Evolutionary conservation across 2,888 invertebrate genomes (phyloP), one percentile per base, ranked within the genome.

Genomic region (Nezara viridula): DNA sequence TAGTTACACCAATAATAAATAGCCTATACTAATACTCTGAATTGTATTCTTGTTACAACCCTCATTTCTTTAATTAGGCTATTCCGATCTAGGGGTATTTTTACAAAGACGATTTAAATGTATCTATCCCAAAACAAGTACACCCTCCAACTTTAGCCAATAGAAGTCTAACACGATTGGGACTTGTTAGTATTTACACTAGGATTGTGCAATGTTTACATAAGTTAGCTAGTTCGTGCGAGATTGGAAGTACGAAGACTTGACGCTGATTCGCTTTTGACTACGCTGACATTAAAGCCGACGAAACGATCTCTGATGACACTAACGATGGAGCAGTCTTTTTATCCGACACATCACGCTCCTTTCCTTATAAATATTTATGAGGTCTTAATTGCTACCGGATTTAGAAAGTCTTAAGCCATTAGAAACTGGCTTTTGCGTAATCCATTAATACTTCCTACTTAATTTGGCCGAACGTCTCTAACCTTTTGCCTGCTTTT

Each of bases 361-460:
- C 21, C n/a, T 5, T 81, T 44, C n/a, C 44, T 44, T 40, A 44
- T 81, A n/a, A 81, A 81, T 81, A 81, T 81, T 81, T 44, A 81
- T 81, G 81, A 81, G 81, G n/a, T 81, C 81, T 81, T 81, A 81
- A 81, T 81, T 47, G 81, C n/a, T 81, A 81, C 40, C 3, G 81
- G 81, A 81, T 81, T 81, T 81, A 81, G 81, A 81, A 81, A 81
- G 81, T 81, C 6, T 12, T 47, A 12, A 21, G 44, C 14, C 81
- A 47, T 44, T 44, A n/a, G 81, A n/a, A 81, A 81, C 81, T n/a
- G 24, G 81, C 12, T n/a, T 81, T 81, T 81, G 81, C 81, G 44
- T 81, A 81, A 81, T 37, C 44, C n/a, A 81, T 81, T 81, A 44
- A 47, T 44, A 81, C 81, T 73, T 73, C 66, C 66, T 32, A 73